Conservation (phyloP, 2,888 invertebrate species). For the Apamea sordens region DNA sequence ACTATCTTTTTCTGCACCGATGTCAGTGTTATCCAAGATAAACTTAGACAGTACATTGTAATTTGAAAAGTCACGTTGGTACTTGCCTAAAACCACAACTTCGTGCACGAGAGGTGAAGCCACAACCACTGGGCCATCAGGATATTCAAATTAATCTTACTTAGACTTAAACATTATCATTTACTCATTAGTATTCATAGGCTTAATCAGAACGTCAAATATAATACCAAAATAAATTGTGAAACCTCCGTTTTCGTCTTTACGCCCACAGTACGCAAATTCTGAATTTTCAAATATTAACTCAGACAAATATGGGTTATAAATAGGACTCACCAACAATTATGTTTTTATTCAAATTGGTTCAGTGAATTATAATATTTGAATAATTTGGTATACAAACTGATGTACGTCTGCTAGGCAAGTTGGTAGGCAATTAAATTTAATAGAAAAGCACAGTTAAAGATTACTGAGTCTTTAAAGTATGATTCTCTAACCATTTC, state of each 20-base stretch:
- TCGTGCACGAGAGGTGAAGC: background rate
- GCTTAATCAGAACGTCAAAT: constrained; percentile 29
- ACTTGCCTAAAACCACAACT: no score
- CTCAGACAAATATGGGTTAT: constrained; percentile 15
- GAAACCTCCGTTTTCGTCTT: constrained; percentile 33
- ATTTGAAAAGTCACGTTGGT: background rate
- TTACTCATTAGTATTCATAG: constrained; percentile 24
- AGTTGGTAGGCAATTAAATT: background rate
- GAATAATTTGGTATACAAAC: background rate
- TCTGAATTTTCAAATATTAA: constrained; percentile 44
- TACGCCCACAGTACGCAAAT: constrained; percentile 4
- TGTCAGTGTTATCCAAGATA: no score
- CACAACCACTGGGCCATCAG: background rate
- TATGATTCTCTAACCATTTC: no score
- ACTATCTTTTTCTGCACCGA: no score
- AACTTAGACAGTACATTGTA: background rate
- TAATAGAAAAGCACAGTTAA: background rate
- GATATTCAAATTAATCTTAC: background rate
- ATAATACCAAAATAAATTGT: constrained; percentile 40
- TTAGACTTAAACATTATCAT: constrained; percentile 1
- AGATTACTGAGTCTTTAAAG: background rate
- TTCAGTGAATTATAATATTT: constrained; percentile 21
- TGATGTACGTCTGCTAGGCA: background rate
- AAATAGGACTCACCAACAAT: constrained; percentile 24
- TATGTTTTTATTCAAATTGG: constrained; percentile 43